Conservation (phyloP, 2,113 vertebrate genomes). For the Brachypodius melanocephalos region DNA sequence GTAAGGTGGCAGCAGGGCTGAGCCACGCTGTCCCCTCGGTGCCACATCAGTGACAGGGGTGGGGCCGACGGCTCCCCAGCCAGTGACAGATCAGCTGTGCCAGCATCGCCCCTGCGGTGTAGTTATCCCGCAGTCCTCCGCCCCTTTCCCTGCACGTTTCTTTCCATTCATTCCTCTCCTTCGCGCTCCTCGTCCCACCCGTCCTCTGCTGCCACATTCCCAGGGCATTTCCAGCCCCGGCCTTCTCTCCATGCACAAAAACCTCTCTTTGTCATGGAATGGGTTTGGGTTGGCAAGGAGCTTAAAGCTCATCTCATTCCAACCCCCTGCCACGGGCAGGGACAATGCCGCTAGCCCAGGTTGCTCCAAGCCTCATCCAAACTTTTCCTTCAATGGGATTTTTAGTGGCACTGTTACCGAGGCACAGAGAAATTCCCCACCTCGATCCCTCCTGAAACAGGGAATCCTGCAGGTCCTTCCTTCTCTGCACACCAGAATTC, state of each 20-base stretch:
- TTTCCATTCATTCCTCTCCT: neutral
- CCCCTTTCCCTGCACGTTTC: neutral
- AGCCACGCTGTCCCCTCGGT: fast-evolving
- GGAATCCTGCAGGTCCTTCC: neutral
- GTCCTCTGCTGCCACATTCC: fast-evolving
- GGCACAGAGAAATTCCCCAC: neutral
- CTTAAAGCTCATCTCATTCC: too few relatives aligned
- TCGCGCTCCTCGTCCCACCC: fast-evolving
- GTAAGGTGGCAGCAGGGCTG: fast-evolving
- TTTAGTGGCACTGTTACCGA: neutral
- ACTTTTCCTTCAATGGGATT: neutral
- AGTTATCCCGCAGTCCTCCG: too few relatives aligned
- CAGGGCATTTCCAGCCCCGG: neutral
- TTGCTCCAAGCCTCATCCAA: neutral
- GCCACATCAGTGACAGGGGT: fast-evolving
- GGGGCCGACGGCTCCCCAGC: fast-evolving
- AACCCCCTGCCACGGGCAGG: fast-evolving
- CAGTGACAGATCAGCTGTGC: neutral
- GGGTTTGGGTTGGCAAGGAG: neutral
- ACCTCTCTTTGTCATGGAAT: neutral
- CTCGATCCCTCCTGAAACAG: neutral
- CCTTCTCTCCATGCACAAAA: fast-evolving
- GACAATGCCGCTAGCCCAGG: neutral
- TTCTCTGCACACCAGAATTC: neutral
- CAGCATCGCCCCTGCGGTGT: fast-evolving